Base-by-base conservation (phyloP, 1,140 invertebrate genomes). In the Bombus fervidus region DNA sequence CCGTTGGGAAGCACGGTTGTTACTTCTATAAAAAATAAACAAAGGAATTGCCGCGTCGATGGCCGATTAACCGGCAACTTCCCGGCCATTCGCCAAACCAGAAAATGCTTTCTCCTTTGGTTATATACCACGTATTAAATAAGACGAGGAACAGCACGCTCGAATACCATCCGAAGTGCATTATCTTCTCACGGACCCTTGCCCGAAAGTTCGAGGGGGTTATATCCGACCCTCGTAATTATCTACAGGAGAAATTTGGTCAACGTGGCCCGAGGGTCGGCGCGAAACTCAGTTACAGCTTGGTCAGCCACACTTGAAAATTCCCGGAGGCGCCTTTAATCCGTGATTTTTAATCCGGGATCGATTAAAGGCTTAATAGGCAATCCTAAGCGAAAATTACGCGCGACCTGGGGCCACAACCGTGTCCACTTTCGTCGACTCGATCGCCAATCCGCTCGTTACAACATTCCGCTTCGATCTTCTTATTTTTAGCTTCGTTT, bases 181-280 rank as follows among this genome's bases (percentile, higher is more conserved):
- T 85, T 85, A 85, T 75, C 84, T 85, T 57, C 79, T 37, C 71
- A n/a, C 59, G 71, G 64, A 81, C 84, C 84, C 84, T 85, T 87
- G 4, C 43, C 39, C 64, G 3, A 66, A 85, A 68, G 39, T 69
- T 81, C 41, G 41, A 76, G 34, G 80, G 59, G 75, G 84, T 68
- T 79, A 83, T 81, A 91, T 88, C 90, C 90, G 92, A 93, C 93
- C 94, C 93, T 93, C 91, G 87, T 94, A 94, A 95, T 95, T 93
- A 94, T 93, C 91, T 91, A 80, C 91, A 89, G 90, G 92, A 94
- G 93, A 89, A 94, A 94, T 95, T 93, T 94, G 92, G 93, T 93
- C 91, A 94, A 92, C 92, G 87, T 83, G 89, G 91, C 93, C 93
- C 64, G 72, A 90, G 93, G 93, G 91, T 85, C 83, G 85, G 76